A percentile compares a stretch with the other conserved stretches of the same genome.
Conservation (phyloP, 1,140 invertebrate species). For the Megalopta genalis region DNA sequence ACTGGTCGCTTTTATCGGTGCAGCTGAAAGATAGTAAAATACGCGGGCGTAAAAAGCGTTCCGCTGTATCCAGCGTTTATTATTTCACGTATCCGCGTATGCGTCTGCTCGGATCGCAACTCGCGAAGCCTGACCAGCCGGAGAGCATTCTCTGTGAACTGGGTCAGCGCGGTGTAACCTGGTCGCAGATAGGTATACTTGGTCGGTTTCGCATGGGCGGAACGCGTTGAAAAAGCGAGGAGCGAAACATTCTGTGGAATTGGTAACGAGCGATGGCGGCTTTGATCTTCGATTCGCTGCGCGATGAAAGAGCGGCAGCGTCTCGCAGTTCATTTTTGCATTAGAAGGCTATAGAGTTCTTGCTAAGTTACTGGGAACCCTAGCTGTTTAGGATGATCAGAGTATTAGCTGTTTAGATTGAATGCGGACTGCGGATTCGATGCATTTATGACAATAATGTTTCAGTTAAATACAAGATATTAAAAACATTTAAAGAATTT, state of each 20-base stretch:
- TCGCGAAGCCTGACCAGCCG: slow-evolving; percentile 8
- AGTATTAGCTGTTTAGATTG: no score
- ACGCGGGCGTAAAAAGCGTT: neutral
- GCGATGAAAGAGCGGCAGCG: neutral
- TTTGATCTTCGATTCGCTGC: neutral
- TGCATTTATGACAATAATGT: no score
- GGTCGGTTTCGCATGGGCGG: neutral
- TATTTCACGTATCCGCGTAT: neutral
- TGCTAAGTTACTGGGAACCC: no score
- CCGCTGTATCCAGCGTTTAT: slow-evolving; percentile 10
- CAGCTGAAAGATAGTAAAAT: neutral
- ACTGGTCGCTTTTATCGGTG: neutral
- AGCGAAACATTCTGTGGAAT: slow-evolving; percentile 12
- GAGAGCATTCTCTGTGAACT: slow-evolving; percentile 18
- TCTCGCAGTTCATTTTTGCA: neutral
- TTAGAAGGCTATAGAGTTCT: no score
- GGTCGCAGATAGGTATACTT: slow-evolving; percentile 22
- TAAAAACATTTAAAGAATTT: no score
- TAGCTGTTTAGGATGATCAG: no score
- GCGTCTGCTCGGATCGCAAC: slow-evolving; percentile 20
- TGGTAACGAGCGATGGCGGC: neutral
- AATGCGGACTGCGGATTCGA: no score
- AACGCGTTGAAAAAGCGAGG: slow-evolving; percentile 26
- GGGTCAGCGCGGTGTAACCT: slow-evolving; percentile 11
- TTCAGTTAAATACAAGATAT: no score